These are phyloP conservation scores for Vandiemenella viatica DNA, from an alignment of 2,888 invertebrate genomes.

Conservation along the genomic window DNA sequence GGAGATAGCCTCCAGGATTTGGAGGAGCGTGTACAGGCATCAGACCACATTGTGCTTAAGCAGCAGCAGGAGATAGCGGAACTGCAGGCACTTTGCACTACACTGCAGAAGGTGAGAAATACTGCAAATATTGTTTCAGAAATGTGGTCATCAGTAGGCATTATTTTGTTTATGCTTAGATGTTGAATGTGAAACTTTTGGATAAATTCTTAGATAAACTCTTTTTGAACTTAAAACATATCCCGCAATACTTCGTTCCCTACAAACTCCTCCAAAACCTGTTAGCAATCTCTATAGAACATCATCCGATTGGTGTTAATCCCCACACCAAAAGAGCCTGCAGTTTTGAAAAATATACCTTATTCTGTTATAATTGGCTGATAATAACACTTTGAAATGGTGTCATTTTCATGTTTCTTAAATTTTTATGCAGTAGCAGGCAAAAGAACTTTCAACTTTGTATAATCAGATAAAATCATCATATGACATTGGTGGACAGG, in stretches of 20 bases:
- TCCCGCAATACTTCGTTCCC: no score
- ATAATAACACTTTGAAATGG: neutral
- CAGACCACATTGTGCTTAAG: slow-evolving; percentile 54
- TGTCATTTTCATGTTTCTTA: neutral
- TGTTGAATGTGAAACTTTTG: neutral
- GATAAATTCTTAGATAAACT: no score
- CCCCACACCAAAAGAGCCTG: no score
- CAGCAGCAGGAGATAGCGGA: slow-evolving; percentile 63
- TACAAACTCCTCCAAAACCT: neutral
- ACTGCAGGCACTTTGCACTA: slow-evolving; percentile 51
- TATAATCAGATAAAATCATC: neutral
- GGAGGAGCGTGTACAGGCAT: slow-evolving; percentile 58
- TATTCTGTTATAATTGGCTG: neutral
- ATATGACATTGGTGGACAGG: neutral
- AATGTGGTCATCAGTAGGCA: neutral
- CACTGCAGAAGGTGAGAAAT: slow-evolving; percentile 46
- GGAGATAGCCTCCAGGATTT: slow-evolving; percentile 59
- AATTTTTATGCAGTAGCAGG: neutral
- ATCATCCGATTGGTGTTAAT: no score
- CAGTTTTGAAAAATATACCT: no score
- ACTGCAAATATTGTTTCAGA: neutral
- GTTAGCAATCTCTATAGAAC: neutral
- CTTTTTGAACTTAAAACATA: no score
- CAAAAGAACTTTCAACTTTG: neutral
- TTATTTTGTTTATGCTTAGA: neutral